phyloP scores from a whole-genome alignment of 2,113 vertebrate species.

The Tauraco erythrolophus region DNA sequence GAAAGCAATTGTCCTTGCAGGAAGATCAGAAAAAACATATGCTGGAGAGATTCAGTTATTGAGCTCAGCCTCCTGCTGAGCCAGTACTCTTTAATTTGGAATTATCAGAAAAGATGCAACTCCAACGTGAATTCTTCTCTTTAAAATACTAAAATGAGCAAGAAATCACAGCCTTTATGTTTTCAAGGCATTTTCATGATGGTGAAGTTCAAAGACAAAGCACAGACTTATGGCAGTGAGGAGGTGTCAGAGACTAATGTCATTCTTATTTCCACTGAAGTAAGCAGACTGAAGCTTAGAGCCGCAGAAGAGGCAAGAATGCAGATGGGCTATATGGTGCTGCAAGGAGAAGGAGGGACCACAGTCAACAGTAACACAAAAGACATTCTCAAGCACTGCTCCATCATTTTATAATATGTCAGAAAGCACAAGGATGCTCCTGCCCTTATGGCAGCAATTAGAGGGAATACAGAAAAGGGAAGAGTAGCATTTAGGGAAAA shows the following conservation, averaged over 20 bases:
- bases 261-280: neutral
- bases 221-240: neutral
- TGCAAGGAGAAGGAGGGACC: neutral
- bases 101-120: slow-evolving; percentile 27
- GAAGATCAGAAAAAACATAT: neutral
- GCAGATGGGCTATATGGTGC: neutral
- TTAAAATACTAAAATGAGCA: slow-evolving; percentile 18
- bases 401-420: neutral
- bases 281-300: neutral
- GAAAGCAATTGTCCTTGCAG: neutral
- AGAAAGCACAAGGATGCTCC: neutral
- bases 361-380: neutral
- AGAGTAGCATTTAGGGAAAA: neutral
- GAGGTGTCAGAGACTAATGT: neutral
- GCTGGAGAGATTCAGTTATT: neutral
- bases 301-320: neutral
- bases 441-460: neutral
- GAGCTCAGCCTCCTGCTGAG: slow-evolving; percentile 9
- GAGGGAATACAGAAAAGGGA: neutral
- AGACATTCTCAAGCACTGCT: neutral
- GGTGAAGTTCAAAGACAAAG: neutral
- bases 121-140: slow-evolving; percentile 11
- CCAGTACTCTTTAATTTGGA: neutral
- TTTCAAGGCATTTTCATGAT: slow-evolving; percentile 11
- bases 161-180: slow-evolving; percentile 12